These are phyloP conservation scores for Epirrita christyi DNA, from an alignment of 2,888 invertebrate species.

Conservation along the genomic window DNA sequence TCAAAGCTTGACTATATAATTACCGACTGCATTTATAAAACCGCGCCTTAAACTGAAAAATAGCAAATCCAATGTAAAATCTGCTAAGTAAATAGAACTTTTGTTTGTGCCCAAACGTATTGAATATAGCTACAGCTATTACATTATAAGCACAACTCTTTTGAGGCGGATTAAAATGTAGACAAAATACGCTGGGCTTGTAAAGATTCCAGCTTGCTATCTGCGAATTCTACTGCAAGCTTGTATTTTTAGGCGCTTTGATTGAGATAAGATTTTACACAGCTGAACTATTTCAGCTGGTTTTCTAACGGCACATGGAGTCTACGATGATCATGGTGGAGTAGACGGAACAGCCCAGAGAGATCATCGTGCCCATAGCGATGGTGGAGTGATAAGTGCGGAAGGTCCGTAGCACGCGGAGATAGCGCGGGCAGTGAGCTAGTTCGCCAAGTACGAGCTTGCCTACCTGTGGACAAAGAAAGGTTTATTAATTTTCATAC, in stretches of 20 bases:
- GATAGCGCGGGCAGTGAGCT: conserved; percentile 91
- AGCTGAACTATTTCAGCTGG: conserved; percentile 2
- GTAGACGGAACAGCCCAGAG: conserved; percentile 76
- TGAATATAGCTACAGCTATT: neutral
- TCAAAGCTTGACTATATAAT: conserved; percentile 59
- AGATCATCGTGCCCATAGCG: conserved; percentile 91
- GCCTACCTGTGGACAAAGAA: conserved; percentile 83
- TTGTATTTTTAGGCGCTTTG: neutral
- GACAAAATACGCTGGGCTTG: neutral
- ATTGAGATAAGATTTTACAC: conserved; percentile 16
- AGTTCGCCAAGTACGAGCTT: conserved; percentile 88
- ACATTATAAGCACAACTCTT: neutral
- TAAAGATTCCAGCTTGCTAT: neutral
- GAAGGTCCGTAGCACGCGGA: conserved; percentile 89
- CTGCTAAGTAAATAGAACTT: neutral
- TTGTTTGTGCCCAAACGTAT: neutral
- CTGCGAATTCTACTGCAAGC: neutral
- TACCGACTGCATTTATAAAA: conserved; percentile 46
- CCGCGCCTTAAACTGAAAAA: conserved; percentile 34
- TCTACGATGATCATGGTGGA: conserved; percentile 78
- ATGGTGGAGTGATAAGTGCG: conserved; percentile 91
- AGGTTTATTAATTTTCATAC: neutral
- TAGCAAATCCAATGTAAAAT: conserved; percentile 14
- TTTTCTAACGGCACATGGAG: conserved; percentile 67
- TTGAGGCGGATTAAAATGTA: conserved; percentile 2